These are phyloP conservation scores for Paraescarpia echinospica DNA, from an alignment of 1,140 invertebrate genomes.

Conservation along the genomic window DNA sequence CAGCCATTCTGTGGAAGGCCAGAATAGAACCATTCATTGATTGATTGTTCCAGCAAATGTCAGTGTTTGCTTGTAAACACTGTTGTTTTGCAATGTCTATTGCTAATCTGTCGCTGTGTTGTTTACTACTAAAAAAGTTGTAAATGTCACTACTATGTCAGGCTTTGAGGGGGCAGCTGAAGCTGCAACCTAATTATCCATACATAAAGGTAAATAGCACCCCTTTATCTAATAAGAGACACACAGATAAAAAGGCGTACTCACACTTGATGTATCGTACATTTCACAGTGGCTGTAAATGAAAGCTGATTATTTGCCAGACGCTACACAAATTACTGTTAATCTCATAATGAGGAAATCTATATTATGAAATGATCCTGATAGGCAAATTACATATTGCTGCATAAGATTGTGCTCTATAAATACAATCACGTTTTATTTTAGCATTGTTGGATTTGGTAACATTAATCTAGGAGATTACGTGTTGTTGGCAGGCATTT, in stretches of 20 bases:
- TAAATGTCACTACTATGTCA: background rate
- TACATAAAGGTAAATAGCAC: background rate
- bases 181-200: background rate
- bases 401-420: background rate
- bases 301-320: background rate
- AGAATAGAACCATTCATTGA: background rate
- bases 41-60: background rate
- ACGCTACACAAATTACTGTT: too few relatives aligned
- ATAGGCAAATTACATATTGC: background rate
- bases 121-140: background rate
- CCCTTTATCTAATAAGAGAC: background rate
- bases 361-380: background rate
- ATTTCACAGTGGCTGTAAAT: background rate
- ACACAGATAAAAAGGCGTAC: background rate
- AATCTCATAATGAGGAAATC: background rate
- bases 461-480: background rate
- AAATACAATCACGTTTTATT: background rate
- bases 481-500: conserved; percentile 66
- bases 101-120: background rate
- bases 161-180: background rate
- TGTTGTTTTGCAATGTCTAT: background rate
- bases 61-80: background rate
- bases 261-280: background rate
- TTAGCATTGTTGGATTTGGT: background rate
- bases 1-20: background rate